These are phyloP conservation scores for Halcyon chelicuti DNA, from an alignment of 2,797 vertebrate genomes.

Conservation along the genomic window DNA sequence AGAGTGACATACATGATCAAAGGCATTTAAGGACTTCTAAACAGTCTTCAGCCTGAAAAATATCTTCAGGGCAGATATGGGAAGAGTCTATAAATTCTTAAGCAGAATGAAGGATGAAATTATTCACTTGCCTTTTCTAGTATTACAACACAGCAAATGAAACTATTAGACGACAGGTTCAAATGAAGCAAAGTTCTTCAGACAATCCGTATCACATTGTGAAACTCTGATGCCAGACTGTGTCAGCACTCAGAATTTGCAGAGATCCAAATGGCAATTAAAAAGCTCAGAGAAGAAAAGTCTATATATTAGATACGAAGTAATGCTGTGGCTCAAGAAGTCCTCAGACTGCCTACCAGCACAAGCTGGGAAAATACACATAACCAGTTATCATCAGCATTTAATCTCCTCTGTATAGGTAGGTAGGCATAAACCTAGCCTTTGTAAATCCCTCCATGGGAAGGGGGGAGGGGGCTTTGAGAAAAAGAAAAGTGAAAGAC, in stretches of 20 bases:
- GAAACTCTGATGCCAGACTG: not conserved
- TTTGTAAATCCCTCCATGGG: not conserved
- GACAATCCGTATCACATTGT: not conserved
- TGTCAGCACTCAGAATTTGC: not conserved
- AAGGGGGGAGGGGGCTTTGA: not conserved
- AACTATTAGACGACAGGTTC: not conserved
- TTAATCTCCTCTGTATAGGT: not conserved
- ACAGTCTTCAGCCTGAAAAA: not conserved
- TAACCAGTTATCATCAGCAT: not conserved
- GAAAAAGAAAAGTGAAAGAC: not conserved
- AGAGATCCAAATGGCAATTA: not conserved
- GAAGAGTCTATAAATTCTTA: not conserved
- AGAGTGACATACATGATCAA: not conserved
- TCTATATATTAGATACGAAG: not conserved
- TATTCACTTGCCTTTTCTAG: not conserved
- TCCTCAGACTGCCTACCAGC: not conserved
- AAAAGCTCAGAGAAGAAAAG: not conserved
- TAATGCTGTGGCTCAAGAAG: not conserved
- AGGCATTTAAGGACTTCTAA: conserved; percentile 21
- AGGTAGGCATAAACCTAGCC: not conserved
- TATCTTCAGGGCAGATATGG: not conserved
- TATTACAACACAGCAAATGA: not conserved
- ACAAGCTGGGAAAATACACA: not conserved
- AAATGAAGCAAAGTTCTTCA: not conserved
- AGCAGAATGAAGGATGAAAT: not conserved